These are phyloP conservation scores for Recurvirostra avosetta DNA, from an alignment of 2,113 vertebrate genomes.

Conservation along the genomic window DNA sequence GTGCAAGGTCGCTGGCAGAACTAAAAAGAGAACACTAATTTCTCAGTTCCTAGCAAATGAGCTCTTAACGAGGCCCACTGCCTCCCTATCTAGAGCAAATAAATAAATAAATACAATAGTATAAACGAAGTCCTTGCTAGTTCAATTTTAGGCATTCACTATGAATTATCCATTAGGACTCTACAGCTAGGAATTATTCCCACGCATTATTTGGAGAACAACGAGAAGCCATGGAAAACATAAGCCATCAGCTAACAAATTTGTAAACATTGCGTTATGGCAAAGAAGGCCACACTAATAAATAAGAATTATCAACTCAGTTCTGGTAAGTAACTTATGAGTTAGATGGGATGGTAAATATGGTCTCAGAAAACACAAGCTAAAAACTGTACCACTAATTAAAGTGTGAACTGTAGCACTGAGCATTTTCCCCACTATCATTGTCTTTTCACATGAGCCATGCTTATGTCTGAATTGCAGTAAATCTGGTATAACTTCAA, in stretches of 20 bases:
- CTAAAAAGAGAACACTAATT: not conserved
- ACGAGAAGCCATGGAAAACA: not conserved
- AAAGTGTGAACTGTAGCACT: not conserved
- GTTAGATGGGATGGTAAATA: not conserved
- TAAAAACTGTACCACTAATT: not conserved
- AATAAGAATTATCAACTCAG: not conserved
- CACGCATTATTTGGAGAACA: not conserved
- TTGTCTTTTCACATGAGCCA: not conserved
- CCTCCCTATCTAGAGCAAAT: not conserved
- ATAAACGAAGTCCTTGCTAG: not conserved
- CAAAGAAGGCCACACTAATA: not conserved
- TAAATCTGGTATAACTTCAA: not conserved
- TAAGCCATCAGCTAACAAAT: not conserved
- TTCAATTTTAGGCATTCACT: not conserved
- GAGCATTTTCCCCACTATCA: not conserved
- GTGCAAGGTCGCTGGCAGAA: slow-evolving; percentile 3
- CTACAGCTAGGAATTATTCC: not conserved
- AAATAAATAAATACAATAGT: not conserved
- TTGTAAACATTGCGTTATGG: not conserved
- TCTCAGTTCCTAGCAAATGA: not conserved
- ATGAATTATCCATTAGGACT: not conserved
- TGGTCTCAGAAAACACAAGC: not conserved
- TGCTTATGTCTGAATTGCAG: not conserved
- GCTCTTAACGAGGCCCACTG: not conserved
- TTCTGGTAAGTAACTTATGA: not conserved